These are phyloP conservation scores for Abramis brama DNA, from an alignment of 2,113 vertebrate species.

Conservation along the genomic window DNA sequence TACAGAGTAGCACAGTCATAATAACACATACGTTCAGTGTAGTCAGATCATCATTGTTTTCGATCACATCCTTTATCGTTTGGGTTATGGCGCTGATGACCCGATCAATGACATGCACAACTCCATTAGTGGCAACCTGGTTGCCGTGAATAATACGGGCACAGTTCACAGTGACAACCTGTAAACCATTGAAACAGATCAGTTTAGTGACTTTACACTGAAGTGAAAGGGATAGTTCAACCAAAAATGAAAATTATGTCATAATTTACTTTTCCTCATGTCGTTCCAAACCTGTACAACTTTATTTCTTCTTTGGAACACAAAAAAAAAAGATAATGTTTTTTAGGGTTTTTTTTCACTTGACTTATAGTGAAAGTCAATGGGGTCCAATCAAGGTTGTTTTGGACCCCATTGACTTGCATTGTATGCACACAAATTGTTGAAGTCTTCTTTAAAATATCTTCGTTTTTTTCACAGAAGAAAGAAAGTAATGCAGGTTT, in stretches of 20 bases:
- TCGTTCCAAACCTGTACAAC: too few species aligned
- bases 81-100: constrained; percentile 83
- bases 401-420: neutral
- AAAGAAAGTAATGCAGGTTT: neutral
- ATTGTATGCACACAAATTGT: neutral
- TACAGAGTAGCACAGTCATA: neutral
- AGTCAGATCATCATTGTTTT: constrained; percentile 81
- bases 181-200: constrained; percentile 12
- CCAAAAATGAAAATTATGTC: neutral
- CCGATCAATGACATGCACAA: constrained; percentile 92
- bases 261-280: too few species aligned
- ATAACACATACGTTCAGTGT: constrained; percentile 80
- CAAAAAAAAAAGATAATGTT: too few species aligned
- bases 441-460: neutral
- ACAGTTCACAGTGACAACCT: constrained; percentile 98
- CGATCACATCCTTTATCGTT: constrained; percentile 86
- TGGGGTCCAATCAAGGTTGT: too few species aligned
- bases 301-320: too few species aligned
- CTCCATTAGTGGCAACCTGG: constrained; percentile 95
- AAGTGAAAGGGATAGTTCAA: neutral
- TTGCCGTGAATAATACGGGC: constrained; percentile 92
- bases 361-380: too few species aligned
- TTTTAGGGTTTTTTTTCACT: too few species aligned
- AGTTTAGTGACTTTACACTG: neutral
- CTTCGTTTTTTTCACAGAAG: neutral